These are phyloP conservation scores for Ashinkailepas kermadecensis DNA, from an alignment of 2,888 invertebrate species.

Conservation along the genomic window DNA sequence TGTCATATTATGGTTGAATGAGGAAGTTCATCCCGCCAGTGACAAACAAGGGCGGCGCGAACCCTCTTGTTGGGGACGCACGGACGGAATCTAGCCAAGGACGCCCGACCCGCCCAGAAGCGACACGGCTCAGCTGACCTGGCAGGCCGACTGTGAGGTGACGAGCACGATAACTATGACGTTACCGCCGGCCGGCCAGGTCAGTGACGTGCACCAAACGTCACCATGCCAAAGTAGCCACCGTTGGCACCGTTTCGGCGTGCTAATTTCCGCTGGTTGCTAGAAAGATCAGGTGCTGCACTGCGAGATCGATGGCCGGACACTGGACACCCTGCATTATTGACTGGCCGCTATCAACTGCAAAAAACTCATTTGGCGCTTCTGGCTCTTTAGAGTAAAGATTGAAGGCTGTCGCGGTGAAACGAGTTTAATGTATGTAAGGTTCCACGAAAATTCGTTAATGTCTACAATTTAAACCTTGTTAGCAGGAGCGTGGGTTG, in stretches of 20 bases:
- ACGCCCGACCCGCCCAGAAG: too few relatives aligned
- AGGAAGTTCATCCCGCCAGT: too few relatives aligned
- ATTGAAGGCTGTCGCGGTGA: not conserved
- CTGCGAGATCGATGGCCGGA: too few relatives aligned
- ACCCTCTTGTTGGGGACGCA: too few relatives aligned
- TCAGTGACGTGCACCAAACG: not conserved
- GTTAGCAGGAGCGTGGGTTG: not conserved
- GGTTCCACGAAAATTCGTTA: not conserved
- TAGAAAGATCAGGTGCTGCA: too few relatives aligned
- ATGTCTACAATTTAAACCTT: not conserved
- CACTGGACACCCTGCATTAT: not conserved
- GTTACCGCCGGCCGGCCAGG: not conserved
- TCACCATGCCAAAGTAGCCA: not conserved
- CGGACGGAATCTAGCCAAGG: too few relatives aligned
- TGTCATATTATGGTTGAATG: too few relatives aligned
- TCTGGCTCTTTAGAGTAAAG: not conserved
- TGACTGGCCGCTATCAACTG: not conserved
- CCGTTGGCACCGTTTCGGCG: not conserved
- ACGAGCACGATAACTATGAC: too few relatives aligned
- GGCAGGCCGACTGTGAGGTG: too few relatives aligned
- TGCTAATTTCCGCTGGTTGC: too few relatives aligned
- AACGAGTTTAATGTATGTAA: not conserved
- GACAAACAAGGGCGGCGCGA: too few relatives aligned
- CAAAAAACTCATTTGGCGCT: not conserved
- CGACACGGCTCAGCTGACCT: too few relatives aligned